phyloP scores from a whole-genome alignment of 2,113 vertebrate genomes.

The Sterrhoptilus dennistouni region DNA sequence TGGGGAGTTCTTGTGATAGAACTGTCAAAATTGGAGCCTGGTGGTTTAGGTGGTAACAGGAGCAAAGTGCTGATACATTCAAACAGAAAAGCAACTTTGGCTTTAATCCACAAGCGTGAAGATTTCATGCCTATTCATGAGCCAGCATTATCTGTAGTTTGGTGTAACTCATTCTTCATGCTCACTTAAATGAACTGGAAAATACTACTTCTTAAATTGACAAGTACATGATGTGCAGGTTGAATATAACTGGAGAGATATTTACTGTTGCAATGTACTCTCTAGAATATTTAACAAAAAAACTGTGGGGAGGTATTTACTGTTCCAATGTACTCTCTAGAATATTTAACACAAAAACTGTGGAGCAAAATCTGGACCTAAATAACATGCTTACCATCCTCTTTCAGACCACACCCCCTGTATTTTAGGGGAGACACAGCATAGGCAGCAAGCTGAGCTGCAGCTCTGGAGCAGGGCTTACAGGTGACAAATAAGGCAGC shows the following conservation, averaged over 20 bases:
- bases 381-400: not conserved
- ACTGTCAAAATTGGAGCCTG: not conserved
- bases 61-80: not conserved
- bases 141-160: accelerated
- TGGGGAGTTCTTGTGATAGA: not conserved
- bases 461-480: not conserved
- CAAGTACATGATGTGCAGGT: not conserved
- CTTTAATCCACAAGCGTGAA: not conserved
- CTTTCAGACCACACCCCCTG: not conserved
- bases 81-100: not conserved
- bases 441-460: not conserved
- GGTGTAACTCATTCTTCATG: not conserved
- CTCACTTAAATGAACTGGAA: conserved; percentile 9
- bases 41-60: not conserved
- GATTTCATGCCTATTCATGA: not conserved
- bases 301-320: not conserved
- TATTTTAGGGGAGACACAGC: not conserved
- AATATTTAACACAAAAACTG: not conserved
- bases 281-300: not conserved
- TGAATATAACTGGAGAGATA: not conserved
- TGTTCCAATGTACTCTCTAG: not conserved
- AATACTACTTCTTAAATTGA: not conserved
- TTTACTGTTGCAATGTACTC: not conserved
- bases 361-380: not conserved
- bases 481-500: not conserved